Conservation (phyloP, 2,113 vertebrate species). For the Spheniscus mendiculus region DNA sequence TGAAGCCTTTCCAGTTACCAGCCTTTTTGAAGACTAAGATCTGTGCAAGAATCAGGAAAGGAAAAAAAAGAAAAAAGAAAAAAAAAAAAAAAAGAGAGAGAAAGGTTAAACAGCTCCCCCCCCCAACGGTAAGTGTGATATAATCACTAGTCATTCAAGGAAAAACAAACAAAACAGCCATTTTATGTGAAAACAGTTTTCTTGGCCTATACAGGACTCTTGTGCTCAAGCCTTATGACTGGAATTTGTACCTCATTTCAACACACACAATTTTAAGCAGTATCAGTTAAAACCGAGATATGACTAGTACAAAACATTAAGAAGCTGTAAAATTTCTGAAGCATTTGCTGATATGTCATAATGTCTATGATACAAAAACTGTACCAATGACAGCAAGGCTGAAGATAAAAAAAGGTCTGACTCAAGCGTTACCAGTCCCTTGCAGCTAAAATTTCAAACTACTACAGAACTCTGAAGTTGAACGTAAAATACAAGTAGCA, state of each 20-base stretch:
- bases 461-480: conserved; percentile 2
- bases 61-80: not conserved
- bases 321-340: conserved; percentile 18
- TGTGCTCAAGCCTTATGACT: not conserved
- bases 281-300: not conserved
- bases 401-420: not conserved
- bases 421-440: not conserved
- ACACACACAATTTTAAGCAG: not conserved
- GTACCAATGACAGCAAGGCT: not conserved
- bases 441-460: conserved; percentile 31
- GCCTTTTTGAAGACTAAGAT: not conserved
- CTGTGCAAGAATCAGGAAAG: not conserved
- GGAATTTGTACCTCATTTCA: conserved; percentile 1
- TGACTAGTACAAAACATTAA: conserved; percentile 17
- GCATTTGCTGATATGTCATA: conserved; percentile 37
- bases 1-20: not conserved
- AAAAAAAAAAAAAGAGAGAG: not conserved
- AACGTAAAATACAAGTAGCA: conserved; percentile 39
- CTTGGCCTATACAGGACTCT: not conserved
- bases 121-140: not conserved
- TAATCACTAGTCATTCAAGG: not conserved
- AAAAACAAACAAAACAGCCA: not conserved
- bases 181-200: not conserved
- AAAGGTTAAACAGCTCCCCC: too few species aligned
- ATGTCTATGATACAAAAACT: conserved; percentile 10